These are phyloP conservation scores for Oscheius onirici DNA, from an alignment of 2,888 invertebrate genomes.

Conservation along the genomic window DNA sequence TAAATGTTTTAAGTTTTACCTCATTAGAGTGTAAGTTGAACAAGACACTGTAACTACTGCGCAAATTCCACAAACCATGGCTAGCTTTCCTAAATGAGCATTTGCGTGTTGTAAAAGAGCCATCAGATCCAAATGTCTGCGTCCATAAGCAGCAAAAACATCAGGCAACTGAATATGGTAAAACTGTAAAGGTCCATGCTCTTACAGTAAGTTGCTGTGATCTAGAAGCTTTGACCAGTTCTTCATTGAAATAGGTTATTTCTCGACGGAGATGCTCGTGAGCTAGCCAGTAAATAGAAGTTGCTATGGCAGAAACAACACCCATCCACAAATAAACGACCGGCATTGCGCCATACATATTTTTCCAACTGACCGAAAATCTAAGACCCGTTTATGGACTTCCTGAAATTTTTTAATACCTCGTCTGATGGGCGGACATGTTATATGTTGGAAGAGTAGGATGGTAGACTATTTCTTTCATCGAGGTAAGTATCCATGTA, in stretches of 20 bases:
- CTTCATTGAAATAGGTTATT: slow-evolving; percentile 33
- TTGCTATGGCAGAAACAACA: slow-evolving; percentile 18
- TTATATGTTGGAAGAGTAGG: slow-evolving; percentile 1
- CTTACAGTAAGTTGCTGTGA: slow-evolving; percentile 30
- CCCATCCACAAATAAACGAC: slow-evolving; percentile 27
- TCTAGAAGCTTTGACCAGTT: slow-evolving; percentile 25
- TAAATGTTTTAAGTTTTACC: neutral
- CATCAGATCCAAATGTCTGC: slow-evolving; percentile 23
- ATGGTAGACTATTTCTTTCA: slow-evolving; percentile 18
- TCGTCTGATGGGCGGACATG: neutral
- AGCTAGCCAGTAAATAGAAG: slow-evolving; percentile 28
- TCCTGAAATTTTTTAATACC: neutral
- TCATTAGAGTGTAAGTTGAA: slow-evolving; percentile 8
- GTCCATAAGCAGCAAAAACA: slow-evolving; percentile 26
- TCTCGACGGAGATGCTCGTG: slow-evolving; percentile 31
- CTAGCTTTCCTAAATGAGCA: slow-evolving; percentile 22
- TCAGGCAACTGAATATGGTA: slow-evolving; percentile 21
- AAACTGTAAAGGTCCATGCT: neutral
- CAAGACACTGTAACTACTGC: neutral
- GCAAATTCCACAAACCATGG: slow-evolving; percentile 5
- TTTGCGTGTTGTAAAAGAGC: slow-evolving; percentile 25
- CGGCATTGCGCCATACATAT: slow-evolving; percentile 24
- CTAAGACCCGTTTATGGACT: too few species aligned
- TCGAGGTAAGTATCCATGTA: slow-evolving; percentile 6
- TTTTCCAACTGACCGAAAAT: slow-evolving; percentile 12